Conservation (phyloP, 1,140 invertebrate genomes). For the Halesus radiatus region DNA sequence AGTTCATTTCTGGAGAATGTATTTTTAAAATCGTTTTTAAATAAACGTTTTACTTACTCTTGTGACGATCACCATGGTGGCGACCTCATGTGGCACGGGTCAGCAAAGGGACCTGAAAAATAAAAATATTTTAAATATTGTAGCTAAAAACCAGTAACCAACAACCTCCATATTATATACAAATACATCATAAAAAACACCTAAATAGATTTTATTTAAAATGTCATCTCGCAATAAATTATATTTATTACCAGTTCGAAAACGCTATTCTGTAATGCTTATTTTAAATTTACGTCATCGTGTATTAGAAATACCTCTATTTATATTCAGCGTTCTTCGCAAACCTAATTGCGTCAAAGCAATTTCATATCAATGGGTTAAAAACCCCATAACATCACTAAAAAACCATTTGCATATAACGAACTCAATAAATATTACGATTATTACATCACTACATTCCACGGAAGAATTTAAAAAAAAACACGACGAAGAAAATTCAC, state of each 20-base stretch:
- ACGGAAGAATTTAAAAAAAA: constrained; percentile 2
- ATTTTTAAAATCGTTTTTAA: too few relatives aligned
- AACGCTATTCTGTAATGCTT: not conserved
- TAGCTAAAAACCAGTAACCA: not conserved
- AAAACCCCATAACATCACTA: not conserved
- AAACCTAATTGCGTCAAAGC: not conserved
- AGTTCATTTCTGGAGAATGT: too few relatives aligned
- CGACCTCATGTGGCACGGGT: constrained; percentile 67
- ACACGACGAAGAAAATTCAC: not conserved
- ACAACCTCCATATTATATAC: not conserved
- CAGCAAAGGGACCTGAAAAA: constrained; percentile 65
- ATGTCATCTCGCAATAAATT: too few relatives aligned
- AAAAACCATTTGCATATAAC: not conserved
- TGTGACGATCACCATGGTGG: constrained; percentile 80
- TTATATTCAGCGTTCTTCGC: not conserved
- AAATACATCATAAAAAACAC: not conserved
- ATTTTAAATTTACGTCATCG: too few relatives aligned
- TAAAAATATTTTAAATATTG: constrained; percentile 11
- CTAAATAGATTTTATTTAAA: too few relatives aligned
- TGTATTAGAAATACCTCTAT: not conserved
- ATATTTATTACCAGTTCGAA: too few relatives aligned
- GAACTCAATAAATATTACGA: not conserved
- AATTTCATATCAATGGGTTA: not conserved
- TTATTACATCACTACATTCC: not conserved
- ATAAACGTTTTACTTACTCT: constrained; percentile 69